phyloP scores from a whole-genome alignment of 2,888 invertebrate genomes.

The Hetaerina titia region DNA sequence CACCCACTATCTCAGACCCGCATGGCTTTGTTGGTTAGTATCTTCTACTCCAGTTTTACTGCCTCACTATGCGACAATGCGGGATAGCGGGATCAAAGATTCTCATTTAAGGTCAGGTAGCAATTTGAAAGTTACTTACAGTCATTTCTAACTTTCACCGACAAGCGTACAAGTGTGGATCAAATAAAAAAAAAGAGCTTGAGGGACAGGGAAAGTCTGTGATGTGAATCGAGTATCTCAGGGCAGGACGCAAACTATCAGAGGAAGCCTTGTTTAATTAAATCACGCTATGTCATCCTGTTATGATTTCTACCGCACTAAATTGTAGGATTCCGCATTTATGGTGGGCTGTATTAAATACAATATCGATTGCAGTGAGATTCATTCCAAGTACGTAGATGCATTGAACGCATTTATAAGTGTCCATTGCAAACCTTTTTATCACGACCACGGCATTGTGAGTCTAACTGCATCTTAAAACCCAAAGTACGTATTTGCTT shows the following conservation, averaged over 20 bases:
- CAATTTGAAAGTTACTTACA: slow-evolving; percentile 48
- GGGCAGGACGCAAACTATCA: background rate
- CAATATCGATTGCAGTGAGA: background rate
- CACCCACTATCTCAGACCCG: background rate
- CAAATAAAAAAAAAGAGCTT: slow-evolving; percentile 19
- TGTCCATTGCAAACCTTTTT: too few relatives aligned
- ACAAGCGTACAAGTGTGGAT: background rate
- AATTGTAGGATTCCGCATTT: background rate
- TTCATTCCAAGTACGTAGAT: background rate
- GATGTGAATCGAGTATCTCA: slow-evolving; percentile 3
- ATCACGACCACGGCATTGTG: too few relatives aligned
- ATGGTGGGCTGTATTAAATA: background rate
- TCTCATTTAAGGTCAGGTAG: slow-evolving; percentile 2
- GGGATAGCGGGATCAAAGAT: background rate
- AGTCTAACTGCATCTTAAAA: too few relatives aligned
- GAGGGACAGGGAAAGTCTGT: slow-evolving; percentile 40
- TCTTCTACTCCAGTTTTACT: background rate
- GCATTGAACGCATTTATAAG: too few relatives aligned
- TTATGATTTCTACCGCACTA: background rate
- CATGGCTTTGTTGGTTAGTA: background rate
- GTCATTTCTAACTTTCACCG: slow-evolving; percentile 50
- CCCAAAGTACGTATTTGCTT: too few relatives aligned
- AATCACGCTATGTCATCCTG: background rate
- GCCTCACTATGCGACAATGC: background rate
- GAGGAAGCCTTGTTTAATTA: background rate